phyloP scores from a whole-genome alignment of 53 echinoderm and acorn worm species.

The Antedon mediterranea region DNA sequence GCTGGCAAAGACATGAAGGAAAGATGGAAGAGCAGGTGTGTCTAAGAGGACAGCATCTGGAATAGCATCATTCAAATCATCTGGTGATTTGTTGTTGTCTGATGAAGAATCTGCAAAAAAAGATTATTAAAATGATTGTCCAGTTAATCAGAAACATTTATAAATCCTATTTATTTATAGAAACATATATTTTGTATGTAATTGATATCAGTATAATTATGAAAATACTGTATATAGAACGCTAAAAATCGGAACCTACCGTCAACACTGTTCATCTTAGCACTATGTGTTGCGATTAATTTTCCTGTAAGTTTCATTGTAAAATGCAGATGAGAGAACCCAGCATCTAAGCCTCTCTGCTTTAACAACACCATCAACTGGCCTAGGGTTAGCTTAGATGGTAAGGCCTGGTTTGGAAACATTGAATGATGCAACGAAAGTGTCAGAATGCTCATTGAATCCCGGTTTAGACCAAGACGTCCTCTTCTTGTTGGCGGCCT shows the following conservation, averaged over 20 bases:
- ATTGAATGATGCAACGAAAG: slow-evolving; percentile 53
- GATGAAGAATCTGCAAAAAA: neutral
- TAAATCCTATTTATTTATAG: too few species aligned
- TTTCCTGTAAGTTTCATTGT: slow-evolving; percentile 37
- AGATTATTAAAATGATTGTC: neutral
- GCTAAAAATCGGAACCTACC: slow-evolving; percentile 14
- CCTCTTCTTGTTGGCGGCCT: slow-evolving; percentile 16
- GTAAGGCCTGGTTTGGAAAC: slow-evolving; percentile 42
- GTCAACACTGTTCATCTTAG: slow-evolving; percentile 82
- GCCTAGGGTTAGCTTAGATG: slow-evolving; percentile 54
- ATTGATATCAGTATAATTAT: too few species aligned
- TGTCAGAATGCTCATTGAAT: slow-evolving; percentile 33
- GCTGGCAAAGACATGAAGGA: slow-evolving; percentile 91
- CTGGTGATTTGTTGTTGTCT: neutral
- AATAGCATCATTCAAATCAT: neutral
- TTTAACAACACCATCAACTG: slow-evolving; percentile 61
- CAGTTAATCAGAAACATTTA: too few species aligned
- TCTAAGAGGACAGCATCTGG: slow-evolving; percentile 52
- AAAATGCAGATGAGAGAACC: slow-evolving; percentile 54
- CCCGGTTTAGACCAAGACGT: slow-evolving; percentile 1
- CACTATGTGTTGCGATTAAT: slow-evolving; percentile 13
- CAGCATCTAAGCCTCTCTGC: slow-evolving; percentile 51
- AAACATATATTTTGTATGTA: neutral
- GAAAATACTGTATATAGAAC: neutral
- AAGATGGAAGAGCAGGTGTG: slow-evolving; percentile 62